Evolutionary conservation across 2,113 vertebrate species (phyloP).

Genomic region (Asarcornis scutulata): DNA sequence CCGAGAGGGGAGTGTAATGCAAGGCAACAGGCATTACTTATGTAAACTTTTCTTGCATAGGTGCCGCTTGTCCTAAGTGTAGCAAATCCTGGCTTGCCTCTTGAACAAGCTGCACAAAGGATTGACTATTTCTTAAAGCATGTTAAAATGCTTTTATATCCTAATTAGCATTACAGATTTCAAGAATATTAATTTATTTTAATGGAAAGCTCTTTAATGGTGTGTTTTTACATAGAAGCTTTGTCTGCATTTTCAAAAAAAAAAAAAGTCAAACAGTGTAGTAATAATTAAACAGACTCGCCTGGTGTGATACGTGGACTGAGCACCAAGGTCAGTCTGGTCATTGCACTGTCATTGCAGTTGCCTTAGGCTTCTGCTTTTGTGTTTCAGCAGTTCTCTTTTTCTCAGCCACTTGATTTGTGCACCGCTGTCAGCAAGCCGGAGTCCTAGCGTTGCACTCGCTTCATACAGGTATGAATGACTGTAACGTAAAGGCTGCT

Average conservation of each 20-base stretch:
- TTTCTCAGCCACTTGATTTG: not conserved
- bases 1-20: not conserved
- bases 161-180: not conserved
- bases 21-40: not conserved
- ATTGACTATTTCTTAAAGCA: not conserved
- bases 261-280: not conserved
- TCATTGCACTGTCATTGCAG: not conserved
- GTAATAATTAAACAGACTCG: not conserved
- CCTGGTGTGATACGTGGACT: not conserved
- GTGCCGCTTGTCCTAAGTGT: not conserved
- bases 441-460: not conserved
- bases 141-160: conserved; percentile 4
- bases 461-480: not conserved
- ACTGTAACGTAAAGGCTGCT: not conserved
- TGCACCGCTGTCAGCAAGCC: not conserved
- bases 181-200: not conserved
- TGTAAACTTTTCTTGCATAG: not conserved
- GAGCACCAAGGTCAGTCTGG: not conserved
- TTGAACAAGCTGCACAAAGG: not conserved
- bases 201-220: not conserved
- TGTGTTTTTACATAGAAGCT: not conserved
- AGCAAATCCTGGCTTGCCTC: not conserved
- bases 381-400: not conserved
- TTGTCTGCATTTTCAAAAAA: not conserved
- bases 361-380: not conserved